Percentiles rank a stretch among this genome's conserved stretches.
Conservation (phyloP, 1,140 invertebrate genomes). For the Lepidurus apus region DNA sequence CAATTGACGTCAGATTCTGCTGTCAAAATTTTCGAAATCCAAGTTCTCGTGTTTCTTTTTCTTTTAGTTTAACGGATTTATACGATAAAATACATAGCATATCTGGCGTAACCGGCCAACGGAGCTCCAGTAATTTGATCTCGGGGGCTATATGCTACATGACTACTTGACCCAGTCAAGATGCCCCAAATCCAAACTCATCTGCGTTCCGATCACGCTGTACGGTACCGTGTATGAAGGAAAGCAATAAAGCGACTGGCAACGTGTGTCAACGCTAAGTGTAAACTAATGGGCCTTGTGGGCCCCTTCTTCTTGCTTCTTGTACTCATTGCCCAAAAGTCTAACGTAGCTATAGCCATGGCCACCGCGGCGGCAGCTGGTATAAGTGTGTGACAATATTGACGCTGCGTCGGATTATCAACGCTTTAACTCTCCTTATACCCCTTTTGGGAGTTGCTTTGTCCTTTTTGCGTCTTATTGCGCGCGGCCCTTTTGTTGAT, state of each 20-base stretch:
- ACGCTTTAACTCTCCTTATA: not conserved
- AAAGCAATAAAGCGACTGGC: not conserved
- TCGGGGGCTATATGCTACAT: too few relatives aligned
- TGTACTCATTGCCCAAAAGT: not conserved
- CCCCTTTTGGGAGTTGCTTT: not conserved
- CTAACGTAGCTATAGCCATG: not conserved
- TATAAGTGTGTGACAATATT: not conserved
- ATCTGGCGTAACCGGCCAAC: too few relatives aligned
- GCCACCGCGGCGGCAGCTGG: not conserved
- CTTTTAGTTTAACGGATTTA: too few relatives aligned
- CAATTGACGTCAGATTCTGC: too few relatives aligned
- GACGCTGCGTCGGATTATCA: not conserved
- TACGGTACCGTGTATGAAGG: not conserved
- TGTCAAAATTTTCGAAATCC: too few relatives aligned
- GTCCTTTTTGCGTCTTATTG: conserved; percentile 1
- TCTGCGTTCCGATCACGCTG: too few relatives aligned
- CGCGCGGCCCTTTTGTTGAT: not conserved
- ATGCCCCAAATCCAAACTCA: too few relatives aligned
- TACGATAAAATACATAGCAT: too few relatives aligned
- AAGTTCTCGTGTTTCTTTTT: too few relatives aligned
- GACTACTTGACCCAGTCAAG: too few relatives aligned
- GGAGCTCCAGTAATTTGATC: too few relatives aligned
- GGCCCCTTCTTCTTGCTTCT: not conserved
- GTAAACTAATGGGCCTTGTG: not conserved
- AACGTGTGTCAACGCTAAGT: not conserved